Evolutionary conservation across 37 sponge, comb jelly and placozoan genomes (phyloP).

Genomic region (Aplysina aerophoba): DNA sequence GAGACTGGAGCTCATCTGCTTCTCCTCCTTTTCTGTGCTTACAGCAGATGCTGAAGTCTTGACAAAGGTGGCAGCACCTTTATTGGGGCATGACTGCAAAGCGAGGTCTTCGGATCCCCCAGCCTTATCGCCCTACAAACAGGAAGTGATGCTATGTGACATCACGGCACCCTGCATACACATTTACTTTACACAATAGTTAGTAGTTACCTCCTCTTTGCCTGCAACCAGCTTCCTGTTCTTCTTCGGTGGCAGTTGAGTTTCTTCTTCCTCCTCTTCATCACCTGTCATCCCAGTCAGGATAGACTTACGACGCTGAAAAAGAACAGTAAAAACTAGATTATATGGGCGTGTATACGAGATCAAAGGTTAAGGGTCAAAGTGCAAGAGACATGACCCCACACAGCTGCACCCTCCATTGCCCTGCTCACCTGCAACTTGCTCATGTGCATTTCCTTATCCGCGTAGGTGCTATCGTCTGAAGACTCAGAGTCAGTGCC

Average conservation of each 20-base stretch:
- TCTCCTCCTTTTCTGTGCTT: neutral
- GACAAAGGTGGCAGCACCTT: conserved; percentile 2
- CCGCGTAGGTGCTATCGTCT: neutral
- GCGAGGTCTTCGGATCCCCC: neutral
- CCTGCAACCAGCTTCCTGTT: neutral
- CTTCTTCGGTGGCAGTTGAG: neutral
- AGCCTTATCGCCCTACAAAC: neutral
- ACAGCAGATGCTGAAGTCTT: neutral
- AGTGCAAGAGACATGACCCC: neutral
- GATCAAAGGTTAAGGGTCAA: too few relatives aligned
- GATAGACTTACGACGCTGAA: conserved; percentile 14
- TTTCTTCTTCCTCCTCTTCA: conserved; percentile 5
- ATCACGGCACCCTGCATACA: neutral
- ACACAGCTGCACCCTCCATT: neutral
- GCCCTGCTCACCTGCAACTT: conserved; percentile 11
- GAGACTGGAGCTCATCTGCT: neutral
- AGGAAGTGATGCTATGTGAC: neutral
- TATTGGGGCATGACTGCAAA: neutral
- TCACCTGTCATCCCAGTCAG: neutral
- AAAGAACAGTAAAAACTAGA: too few relatives aligned
- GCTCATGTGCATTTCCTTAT: neutral
- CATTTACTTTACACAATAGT: neutral
- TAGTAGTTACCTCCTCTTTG: neutral
- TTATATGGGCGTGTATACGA: too few relatives aligned
- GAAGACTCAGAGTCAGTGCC: conserved; percentile 11